Evolutionary conservation across 2,888 invertebrate species (phyloP), one percentile per base, ranked within the genome.

Genomic region (Dendrolimus pini): DNA sequence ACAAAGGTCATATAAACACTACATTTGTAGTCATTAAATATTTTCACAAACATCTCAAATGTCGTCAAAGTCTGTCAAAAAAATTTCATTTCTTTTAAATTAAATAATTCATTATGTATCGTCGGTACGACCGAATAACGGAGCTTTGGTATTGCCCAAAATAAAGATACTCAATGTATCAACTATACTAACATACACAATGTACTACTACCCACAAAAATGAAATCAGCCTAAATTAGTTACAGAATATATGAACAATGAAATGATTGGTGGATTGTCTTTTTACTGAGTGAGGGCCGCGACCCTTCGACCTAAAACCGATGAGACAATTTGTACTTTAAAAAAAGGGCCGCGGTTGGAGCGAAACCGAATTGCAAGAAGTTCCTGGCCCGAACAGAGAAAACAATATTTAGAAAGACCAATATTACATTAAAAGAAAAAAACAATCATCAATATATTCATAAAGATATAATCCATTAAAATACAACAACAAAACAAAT

Each of bases 401-500:
- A 53, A 60, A 60, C 60, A 65, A 65, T 67, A 62, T 71, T 71
- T 63, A 64, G 69, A 70, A 72, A 77, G 74, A 74, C 69, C 70
- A 67, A 66, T 62, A 73, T 77, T 78, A 71, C 71, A 73, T 77
- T 66, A 30, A 30, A 77, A 74, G 75, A 80, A 83, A 76, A 77
- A 74, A 83, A 83, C 77, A 82, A 85, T 77, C 73, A 72, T 82
- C 75, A 78, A 85, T 80, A 84, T 82, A 83, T 30, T 30, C 30
- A 30, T 30, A 77, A 78, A 78, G 77, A 83, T 83, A 86, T 88
- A 86, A 86, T 86, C 86, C 83, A 87, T 86, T 85, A 84, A 84
- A 85, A 85, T 89, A 84, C 82, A 89, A 89, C 84, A 89, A 89
- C 86, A 88, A 86, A 86, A 89, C 86, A 83, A 85, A 82, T 83